A percentile compares a stretch with the other conserved stretches of the same genome.
These are phyloP conservation scores for Tenthredo mesomela DNA, from an alignment of 2,888 invertebrate species.

Conservation along the genomic window DNA sequence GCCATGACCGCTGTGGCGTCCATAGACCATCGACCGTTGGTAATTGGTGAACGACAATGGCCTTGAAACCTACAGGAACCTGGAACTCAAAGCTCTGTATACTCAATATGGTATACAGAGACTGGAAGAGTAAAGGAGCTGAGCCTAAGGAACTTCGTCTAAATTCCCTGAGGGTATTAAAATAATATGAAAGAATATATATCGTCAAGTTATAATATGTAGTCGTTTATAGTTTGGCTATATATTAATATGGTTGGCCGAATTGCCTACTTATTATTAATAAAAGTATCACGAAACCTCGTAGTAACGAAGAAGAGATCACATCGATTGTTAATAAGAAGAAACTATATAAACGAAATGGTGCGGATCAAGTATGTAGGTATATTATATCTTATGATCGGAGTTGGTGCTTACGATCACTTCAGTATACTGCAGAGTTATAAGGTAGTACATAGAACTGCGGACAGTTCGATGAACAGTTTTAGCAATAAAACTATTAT, in stretches of 20 bases:
- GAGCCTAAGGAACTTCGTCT: background rate
- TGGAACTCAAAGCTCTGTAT: conserved; percentile 7
- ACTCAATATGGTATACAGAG: background rate
- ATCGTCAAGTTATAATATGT: background rate
- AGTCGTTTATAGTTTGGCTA: background rate
- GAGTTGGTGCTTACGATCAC: background rate
- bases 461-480: conserved; percentile 40
- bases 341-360: background rate
- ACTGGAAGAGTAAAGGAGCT: background rate
- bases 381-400: background rate
- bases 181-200: background rate
- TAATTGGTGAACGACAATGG: conserved; percentile 46
- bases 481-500: conserved; percentile 49
- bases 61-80: conserved; percentile 35
- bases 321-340: conserved; percentile 1
- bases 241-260: conserved; percentile 18
- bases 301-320: background rate
- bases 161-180: background rate
- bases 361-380: background rate
- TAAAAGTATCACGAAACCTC: conserved; percentile 23
- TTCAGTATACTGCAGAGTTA: too few relatives aligned
- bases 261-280: conserved; percentile 27
- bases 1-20: conserved; percentile 28
- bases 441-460: background rate
- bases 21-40: conserved; percentile 26